These are phyloP conservation scores for Hippocampus comes DNA, from an alignment of 2,113 vertebrate species.

Conservation along the genomic window DNA sequence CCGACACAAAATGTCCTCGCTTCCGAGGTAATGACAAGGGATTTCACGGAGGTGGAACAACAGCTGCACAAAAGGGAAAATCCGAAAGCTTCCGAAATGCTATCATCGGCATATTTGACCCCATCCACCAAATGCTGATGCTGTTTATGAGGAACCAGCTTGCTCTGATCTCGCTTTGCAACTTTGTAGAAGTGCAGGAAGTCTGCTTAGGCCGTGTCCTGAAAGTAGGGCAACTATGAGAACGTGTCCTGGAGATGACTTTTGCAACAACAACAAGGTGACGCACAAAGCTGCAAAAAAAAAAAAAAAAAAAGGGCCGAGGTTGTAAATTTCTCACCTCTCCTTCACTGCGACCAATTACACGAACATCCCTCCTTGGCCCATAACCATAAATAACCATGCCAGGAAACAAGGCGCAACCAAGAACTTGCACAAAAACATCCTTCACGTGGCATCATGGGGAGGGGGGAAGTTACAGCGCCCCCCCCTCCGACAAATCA, in stretches of 20 bases:
- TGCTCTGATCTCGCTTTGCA: neutral
- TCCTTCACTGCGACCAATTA: slow-evolving; percentile 55
- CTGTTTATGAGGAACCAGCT: neutral
- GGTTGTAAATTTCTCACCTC: slow-evolving; percentile 48
- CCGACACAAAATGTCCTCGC: too few relatives aligned
- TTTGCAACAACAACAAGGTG: slow-evolving; percentile 3
- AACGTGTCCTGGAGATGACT: slow-evolving; percentile 16
- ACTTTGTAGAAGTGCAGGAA: neutral
- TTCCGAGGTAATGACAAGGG: too few relatives aligned
- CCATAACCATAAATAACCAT: slow-evolving; percentile 62
- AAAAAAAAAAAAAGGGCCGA: slow-evolving; percentile 3
- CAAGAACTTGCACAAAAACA: slow-evolving; percentile 64
- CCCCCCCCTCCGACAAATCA: slow-evolving; percentile 47
- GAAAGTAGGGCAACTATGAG: slow-evolving; percentile 13
- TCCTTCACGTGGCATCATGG: slow-evolving; percentile 57
- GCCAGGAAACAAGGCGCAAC: slow-evolving; percentile 57
- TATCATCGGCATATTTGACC: neutral
- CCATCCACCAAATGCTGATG: neutral
- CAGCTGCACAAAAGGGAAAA: too few relatives aligned
- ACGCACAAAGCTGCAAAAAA: slow-evolving; percentile 3
- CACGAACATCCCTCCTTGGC: slow-evolving; percentile 46
- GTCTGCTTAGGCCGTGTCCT: neutral
- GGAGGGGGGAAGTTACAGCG: slow-evolving; percentile 49
- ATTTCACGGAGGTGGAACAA: too few relatives aligned
- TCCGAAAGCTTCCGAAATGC: neutral